Evolutionary conservation across 2,113 vertebrate genomes (phyloP).

Genomic region (Tachysurus vachellii): DNA sequence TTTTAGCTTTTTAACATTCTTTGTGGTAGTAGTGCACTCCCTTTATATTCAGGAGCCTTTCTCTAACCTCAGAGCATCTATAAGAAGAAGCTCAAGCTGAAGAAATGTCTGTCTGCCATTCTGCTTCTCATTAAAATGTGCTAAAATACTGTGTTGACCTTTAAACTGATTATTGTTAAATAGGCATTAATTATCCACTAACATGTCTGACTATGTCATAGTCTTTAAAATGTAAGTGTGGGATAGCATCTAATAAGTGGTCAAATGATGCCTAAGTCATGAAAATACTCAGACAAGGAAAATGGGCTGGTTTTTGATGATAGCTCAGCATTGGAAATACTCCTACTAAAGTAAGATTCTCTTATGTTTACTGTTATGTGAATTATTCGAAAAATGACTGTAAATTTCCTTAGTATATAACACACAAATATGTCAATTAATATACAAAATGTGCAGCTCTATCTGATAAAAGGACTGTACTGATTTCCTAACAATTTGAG

Average conservation of each 20-base stretch:
- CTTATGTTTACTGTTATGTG: too few relatives aligned
- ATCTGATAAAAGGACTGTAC: neutral
- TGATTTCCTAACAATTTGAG: neutral
- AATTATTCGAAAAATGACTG: too few relatives aligned
- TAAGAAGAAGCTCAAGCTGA: neutral
- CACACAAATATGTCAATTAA: neutral
- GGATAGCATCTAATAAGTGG: neutral
- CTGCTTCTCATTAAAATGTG: slow-evolving; percentile 15
- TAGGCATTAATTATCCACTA: slow-evolving; percentile 13
- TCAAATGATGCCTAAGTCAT: neutral
- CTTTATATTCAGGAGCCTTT: neutral
- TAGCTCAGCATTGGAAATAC: neutral
- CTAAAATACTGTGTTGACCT: neutral
- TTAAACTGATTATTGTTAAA: slow-evolving; percentile 23
- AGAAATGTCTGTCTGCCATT: neutral
- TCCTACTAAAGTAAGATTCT: too few relatives aligned
- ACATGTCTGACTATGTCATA: neutral
- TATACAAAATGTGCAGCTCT: neutral
- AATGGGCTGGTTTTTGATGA: neutral
- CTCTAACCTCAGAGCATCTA: neutral
- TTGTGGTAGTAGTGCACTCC: neutral
- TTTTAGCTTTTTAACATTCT: neutral
- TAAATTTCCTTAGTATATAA: too few relatives aligned
- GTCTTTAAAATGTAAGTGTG: neutral
- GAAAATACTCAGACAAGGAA: slow-evolving; percentile 13